Conservation (phyloP, 2,797 vertebrate species). For the Coilia nasus region DNA sequence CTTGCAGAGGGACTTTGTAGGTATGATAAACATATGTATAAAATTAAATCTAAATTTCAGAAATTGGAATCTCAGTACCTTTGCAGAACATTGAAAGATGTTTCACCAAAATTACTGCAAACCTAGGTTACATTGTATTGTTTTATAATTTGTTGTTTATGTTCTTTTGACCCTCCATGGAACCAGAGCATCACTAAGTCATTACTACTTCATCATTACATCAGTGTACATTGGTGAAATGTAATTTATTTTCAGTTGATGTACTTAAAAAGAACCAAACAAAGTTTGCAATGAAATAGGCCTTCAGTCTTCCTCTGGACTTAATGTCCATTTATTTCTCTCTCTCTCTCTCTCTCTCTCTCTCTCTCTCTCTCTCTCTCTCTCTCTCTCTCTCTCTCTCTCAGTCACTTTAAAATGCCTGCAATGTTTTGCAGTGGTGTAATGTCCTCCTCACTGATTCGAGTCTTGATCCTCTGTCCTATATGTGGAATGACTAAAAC, state of each 20-base stretch:
- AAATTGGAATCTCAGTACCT: too few relatives aligned
- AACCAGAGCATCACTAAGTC: not conserved
- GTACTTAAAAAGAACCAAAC: not conserved
- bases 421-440: not conserved
- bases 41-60: too few relatives aligned
- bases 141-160: not conserved
- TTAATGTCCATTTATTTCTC: not conserved
- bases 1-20: too few relatives aligned
- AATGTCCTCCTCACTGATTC: not conserved
- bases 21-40: too few relatives aligned
- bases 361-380: not conserved
- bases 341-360: not conserved
- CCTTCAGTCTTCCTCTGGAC: not conserved
- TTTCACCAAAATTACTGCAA: too few relatives aligned
- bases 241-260: not conserved
- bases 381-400: too few relatives aligned
- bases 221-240: not conserved
- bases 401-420: constrained; percentile 4
- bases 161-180: not conserved
- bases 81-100: too few relatives aligned
- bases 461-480: constrained; percentile 21
- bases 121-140: too few relatives aligned
- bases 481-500: constrained; percentile 28
- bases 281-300: not conserved
- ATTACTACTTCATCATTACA: not conserved